Percentiles rank a stretch among this genome's conserved stretches.
These are phyloP conservation scores for Diachasmimorpha longicaudata DNA, from an alignment of 1,140 invertebrate genomes.

Conservation along the genomic window DNA sequence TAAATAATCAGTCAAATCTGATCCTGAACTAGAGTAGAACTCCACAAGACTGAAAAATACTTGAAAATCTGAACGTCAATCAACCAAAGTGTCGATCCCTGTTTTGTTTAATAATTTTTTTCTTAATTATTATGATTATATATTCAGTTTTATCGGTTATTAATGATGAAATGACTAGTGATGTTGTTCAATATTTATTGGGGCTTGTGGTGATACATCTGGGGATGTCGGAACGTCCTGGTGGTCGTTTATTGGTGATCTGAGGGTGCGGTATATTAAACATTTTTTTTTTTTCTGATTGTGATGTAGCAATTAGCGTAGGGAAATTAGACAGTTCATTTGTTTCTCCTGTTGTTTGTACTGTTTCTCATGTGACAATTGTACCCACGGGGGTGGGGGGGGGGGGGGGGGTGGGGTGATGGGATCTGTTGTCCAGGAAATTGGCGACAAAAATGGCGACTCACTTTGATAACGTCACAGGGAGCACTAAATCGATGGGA, in stretches of 20 bases:
- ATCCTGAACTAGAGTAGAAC: constrained; percentile 20
- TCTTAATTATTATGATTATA: constrained; percentile 16
- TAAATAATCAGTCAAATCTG: too few relatives aligned
- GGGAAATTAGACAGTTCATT: constrained; percentile 6
- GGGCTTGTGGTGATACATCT: constrained; percentile 38
- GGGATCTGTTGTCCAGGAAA: background rate
- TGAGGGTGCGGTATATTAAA: constrained; percentile 17
- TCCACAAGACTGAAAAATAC: constrained; percentile 50
- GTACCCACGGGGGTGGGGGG: constrained; percentile 34
- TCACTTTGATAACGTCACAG: too few relatives aligned
- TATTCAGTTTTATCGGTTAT: constrained; percentile 8
- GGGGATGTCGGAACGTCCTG: background rate
- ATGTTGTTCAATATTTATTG: constrained; percentile 55
- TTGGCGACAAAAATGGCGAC: too few relatives aligned
- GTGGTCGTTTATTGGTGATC: background rate
- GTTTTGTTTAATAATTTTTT: background rate
- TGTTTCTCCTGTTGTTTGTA: constrained; percentile 3
- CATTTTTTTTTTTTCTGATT: constrained; percentile 42
- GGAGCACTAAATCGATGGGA: too few relatives aligned
- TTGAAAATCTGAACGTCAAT: background rate
- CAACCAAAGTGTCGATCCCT: background rate
- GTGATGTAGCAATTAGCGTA: constrained; percentile 40
- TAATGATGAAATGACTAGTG: constrained; percentile 38
- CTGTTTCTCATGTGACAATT: constrained; percentile 24
- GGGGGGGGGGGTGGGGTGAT: too few relatives aligned